A percentile compares a stretch with the other conserved stretches of the same genome.
phyloP scores from a whole-genome alignment of 2,113 vertebrate genomes.

The Malurus cyaneus region DNA sequence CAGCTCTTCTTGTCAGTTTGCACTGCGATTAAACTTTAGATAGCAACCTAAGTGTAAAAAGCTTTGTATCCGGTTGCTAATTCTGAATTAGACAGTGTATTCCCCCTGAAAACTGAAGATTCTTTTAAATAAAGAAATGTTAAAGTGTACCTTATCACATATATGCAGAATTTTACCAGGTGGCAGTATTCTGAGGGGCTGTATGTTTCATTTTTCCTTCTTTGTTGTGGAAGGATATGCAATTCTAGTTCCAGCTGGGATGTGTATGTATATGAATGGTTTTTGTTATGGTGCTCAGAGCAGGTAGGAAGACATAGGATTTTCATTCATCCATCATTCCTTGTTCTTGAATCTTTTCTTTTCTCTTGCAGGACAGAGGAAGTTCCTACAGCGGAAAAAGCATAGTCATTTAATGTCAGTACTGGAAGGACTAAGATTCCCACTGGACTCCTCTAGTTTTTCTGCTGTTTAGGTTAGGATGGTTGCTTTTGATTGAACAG shows the following conservation, averaged over 20 bases:
- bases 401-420: slow-evolving; percentile 81
- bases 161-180: not conserved
- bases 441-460: not conserved
- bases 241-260: not conserved
- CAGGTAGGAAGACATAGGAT: not conserved
- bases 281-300: not conserved
- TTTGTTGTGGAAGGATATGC: not conserved
- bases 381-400: slow-evolving; percentile 90
- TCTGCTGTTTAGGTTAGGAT: not conserved
- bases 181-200: not conserved
- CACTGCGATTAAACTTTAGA: not conserved
- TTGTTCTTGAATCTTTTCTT: slow-evolving; percentile 11
- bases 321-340: not conserved
- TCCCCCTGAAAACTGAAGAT: not conserved
- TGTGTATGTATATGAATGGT: not conserved
- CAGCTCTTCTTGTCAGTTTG: not conserved
- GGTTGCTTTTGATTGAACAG: not conserved
- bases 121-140: not conserved
- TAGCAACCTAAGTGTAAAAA: not conserved
- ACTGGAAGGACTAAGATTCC: not conserved
- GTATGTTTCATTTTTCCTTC: not conserved
- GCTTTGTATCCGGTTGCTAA: not conserved
- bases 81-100: not conserved
- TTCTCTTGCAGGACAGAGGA: slow-evolving; percentile 84
- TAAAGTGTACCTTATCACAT: not conserved